phyloP scores from a whole-genome alignment of 2,797 vertebrate genomes.

The Acanthurus tractus region DNA sequence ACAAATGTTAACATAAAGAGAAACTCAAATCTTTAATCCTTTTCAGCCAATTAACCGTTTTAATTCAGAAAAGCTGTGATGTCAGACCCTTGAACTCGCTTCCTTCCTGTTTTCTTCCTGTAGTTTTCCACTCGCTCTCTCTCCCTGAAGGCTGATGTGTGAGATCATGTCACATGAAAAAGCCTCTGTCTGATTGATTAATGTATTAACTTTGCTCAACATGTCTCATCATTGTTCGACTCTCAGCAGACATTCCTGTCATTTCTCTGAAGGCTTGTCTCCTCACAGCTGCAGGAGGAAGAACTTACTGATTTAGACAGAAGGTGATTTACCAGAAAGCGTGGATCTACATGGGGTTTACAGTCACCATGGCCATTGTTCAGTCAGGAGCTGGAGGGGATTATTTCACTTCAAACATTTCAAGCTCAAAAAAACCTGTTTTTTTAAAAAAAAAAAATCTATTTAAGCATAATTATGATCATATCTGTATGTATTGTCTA shows the following conservation, averaged over 20 bases:
- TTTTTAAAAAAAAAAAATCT: neutral
- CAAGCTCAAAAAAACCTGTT: too few species aligned
- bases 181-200: neutral
- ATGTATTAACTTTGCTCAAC: neutral
- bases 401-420: too few species aligned
- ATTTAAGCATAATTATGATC: neutral
- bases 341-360: neutral
- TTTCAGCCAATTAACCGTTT: neutral
- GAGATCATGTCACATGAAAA: neutral
- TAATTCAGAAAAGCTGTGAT: neutral
- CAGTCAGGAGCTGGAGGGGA: neutral
- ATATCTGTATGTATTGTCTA: neutral
- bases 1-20: too few species aligned
- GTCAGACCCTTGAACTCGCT: neutral
- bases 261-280: neutral
- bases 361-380: neutral
- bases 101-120: neutral
- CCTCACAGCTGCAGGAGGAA: neutral
- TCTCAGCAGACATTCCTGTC: slow-evolving; percentile 27
- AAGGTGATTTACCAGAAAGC: neutral
- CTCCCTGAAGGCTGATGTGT: too few species aligned
- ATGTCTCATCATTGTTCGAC: neutral
- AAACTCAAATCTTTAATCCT: neutral
- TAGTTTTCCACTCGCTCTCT: slow-evolving; percentile 15
- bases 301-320: neutral